A percentile compares a stretch with the other conserved stretches of the same genome.
These are phyloP conservation scores for Drosophila saltans DNA, from an alignment of 1,140 invertebrate genomes.

Conservation along the genomic window DNA sequence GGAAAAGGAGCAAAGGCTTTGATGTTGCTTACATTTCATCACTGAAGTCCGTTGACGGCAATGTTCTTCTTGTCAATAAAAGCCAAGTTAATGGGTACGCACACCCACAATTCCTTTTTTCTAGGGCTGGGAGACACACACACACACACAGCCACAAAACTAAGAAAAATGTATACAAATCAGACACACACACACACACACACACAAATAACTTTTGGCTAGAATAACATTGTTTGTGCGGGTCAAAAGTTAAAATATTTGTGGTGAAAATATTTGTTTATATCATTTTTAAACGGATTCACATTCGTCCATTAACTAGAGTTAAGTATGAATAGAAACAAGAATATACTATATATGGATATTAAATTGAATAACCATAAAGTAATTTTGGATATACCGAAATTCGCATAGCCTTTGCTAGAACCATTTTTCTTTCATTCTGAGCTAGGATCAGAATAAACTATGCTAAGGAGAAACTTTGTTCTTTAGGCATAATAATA, in stretches of 20 bases:
- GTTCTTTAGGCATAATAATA: too few relatives aligned
- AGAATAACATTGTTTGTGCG: slow-evolving; percentile 71
- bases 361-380: too few relatives aligned
- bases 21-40: slow-evolving; percentile 81
- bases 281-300: slow-evolving; percentile 53
- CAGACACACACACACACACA: slow-evolving; percentile 47
- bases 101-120: slow-evolving; percentile 17
- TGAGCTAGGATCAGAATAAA: too few relatives aligned
- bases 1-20: slow-evolving; percentile 61
- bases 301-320: slow-evolving; percentile 1
- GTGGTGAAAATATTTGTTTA: slow-evolving; percentile 60
- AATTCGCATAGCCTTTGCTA: too few relatives aligned
- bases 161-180: slow-evolving; percentile 50
- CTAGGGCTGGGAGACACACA: not conserved
- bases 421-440: too few relatives aligned
- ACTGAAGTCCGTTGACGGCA: slow-evolving; percentile 52
- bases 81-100: slow-evolving; percentile 74
- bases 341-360: too few relatives aligned
- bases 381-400: too few relatives aligned
- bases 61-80: slow-evolving; percentile 71
- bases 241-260: slow-evolving; percentile 72
- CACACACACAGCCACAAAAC: slow-evolving; percentile 59
- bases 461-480: too few relatives aligned
- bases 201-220: slow-evolving; percentile 65
- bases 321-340: too few relatives aligned